Conservation (phyloP, 2,888 invertebrate genomes). For the Hemithea aestivaria region DNA sequence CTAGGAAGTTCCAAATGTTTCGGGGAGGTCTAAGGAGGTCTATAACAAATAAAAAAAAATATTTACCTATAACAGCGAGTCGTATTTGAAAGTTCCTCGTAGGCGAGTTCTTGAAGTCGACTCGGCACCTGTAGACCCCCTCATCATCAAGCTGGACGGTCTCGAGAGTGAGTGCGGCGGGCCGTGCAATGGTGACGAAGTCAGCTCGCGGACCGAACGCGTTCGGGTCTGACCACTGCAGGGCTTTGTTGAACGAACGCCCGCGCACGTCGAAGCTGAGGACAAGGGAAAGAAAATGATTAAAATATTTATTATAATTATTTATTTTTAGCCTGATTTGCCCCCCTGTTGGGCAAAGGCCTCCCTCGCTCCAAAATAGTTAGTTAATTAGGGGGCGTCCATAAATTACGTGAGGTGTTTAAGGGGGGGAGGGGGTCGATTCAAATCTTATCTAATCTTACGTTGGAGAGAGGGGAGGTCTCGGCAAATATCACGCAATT, state of each 20-base stretch:
- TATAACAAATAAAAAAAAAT: neutral
- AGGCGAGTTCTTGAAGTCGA: constrained; percentile 93
- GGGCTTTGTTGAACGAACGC: constrained; percentile 87
- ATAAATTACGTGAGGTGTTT: too few relatives aligned
- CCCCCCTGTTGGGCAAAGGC: too few relatives aligned
- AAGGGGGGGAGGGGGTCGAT: too few relatives aligned
- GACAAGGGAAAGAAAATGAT: constrained; percentile 16
- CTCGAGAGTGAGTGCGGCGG: constrained; percentile 89
- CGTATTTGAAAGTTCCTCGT: constrained; percentile 93
- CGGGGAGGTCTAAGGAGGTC: too few relatives aligned
- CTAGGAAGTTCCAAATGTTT: too few relatives aligned
- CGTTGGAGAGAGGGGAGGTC: too few relatives aligned
- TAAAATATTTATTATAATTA: too few relatives aligned
- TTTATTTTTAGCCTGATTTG: too few relatives aligned
- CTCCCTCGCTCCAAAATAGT: too few relatives aligned
- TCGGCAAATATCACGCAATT: too few relatives aligned
- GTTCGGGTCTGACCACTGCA: constrained; percentile 90
- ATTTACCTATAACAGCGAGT: constrained; percentile 93
- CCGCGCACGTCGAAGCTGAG: constrained; percentile 92
- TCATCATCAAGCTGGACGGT: constrained; percentile 92
- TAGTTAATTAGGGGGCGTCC: too few relatives aligned
- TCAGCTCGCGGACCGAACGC: constrained; percentile 92
- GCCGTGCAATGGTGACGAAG: constrained; percentile 89
- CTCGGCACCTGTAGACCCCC: constrained; percentile 91
- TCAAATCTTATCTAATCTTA: too few relatives aligned